A percentile compares a stretch with the other conserved stretches of the same genome.
Evolutionary conservation across 2,888 invertebrate species (phyloP).

Genomic region (Rhimphoctona megacephalus): DNA sequence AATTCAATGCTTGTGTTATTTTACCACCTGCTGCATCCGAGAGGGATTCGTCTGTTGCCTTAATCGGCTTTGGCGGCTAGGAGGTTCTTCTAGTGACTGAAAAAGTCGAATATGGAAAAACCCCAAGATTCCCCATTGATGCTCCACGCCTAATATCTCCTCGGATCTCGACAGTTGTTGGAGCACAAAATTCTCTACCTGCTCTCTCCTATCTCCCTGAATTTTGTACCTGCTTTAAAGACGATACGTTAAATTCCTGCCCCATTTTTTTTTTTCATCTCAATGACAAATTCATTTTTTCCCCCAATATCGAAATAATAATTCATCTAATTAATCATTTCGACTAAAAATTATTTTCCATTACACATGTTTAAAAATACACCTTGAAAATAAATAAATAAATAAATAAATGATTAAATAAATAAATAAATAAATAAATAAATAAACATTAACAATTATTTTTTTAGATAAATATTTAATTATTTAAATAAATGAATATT

Average conservation of each 20-base stretch:
- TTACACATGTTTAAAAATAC: not conserved
- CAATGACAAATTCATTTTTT: conserved; percentile 9
- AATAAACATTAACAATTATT: too few species aligned
- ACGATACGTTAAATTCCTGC: conserved; percentile 17
- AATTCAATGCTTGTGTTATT: conserved; percentile 8
- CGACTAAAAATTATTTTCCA: not conserved
- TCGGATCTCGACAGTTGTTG: conserved; percentile 22
- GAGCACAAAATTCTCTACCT: conserved; percentile 52
- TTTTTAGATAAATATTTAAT: too few species aligned
- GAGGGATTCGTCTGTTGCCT: conserved; percentile 11
- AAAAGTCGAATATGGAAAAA: conserved; percentile 63
- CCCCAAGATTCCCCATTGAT: conserved; percentile 22
- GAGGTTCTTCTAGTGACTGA: conserved; percentile 27
- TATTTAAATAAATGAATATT: not conserved
- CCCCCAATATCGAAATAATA: conserved; percentile 10
- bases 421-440: not conserved
- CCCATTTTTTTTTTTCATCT: not conserved
- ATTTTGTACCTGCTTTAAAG: conserved; percentile 34
- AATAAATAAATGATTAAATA: too few species aligned
- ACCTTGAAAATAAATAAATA: not conserved
- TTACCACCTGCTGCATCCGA: conserved; percentile 14
- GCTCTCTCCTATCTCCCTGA: conserved; percentile 17
- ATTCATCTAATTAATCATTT: not conserved
- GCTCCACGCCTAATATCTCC: conserved; percentile 11
- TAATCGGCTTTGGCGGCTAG: conserved; percentile 50